phyloP scores from a whole-genome alignment of 2,888 invertebrate genomes.

The Campaea margaritaria region DNA sequence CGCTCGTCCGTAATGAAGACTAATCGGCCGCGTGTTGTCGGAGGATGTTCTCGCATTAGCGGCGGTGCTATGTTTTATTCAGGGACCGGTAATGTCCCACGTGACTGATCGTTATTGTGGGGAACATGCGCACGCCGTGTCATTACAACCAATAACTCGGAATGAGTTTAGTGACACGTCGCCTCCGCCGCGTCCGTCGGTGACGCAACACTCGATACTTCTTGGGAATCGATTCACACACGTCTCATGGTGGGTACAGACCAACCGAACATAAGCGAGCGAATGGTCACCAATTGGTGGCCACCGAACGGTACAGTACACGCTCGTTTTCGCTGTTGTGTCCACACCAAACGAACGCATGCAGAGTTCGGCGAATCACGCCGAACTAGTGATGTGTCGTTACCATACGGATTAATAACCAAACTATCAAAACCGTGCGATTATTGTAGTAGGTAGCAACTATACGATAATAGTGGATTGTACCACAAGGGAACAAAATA shows the following conservation, averaged over 20 bases:
- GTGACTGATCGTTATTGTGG: neutral
- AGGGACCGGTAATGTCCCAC: conserved; percentile 5
- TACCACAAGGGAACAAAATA: too few relatives aligned
- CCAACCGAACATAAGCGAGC: neutral
- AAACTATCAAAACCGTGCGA: too few relatives aligned
- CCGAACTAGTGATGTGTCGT: too few relatives aligned
- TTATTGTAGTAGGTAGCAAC: too few relatives aligned
- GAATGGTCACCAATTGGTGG: neutral
- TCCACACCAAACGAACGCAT: too few relatives aligned
- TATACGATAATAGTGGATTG: too few relatives aligned
- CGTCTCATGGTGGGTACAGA: too few relatives aligned
- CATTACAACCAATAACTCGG: conserved; percentile 1
- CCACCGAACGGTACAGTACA: too few relatives aligned
- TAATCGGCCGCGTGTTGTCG: conserved; percentile 12
- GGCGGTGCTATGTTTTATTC: conserved; percentile 12
- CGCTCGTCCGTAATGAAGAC: conserved; percentile 21
- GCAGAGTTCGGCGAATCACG: too few relatives aligned
- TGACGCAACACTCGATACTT: neutral
- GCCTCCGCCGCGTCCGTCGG: too few relatives aligned
- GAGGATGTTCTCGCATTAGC: conserved; percentile 13
- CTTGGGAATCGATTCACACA: neutral
- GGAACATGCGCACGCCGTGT: conserved; percentile 1
- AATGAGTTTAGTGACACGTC: conserved; percentile 4
- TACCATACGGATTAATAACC: too few relatives aligned
- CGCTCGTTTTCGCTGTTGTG: too few relatives aligned